A percentile compares a stretch with the other conserved stretches of the same genome.
Evolutionary conservation across 2,113 vertebrate genomes (phyloP).

Genomic region (Chionodraco myersi): DNA sequence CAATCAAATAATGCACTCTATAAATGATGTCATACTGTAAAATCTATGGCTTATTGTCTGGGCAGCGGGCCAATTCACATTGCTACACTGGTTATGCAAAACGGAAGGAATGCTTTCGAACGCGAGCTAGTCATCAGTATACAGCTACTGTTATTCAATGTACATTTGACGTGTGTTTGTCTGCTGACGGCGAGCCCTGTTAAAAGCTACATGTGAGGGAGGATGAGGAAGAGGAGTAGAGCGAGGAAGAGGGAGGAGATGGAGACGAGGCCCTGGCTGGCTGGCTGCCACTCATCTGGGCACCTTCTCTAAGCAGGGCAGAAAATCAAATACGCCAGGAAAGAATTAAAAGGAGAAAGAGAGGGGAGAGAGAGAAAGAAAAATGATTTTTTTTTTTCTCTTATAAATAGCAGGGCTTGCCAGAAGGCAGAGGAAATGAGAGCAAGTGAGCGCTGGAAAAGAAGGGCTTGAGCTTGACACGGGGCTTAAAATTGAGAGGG

Average conservation of each 20-base stretch:
- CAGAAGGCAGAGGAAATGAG: conserved; percentile 89
- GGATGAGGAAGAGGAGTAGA: conserved; percentile 48
- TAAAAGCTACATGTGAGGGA: conserved; percentile 65
- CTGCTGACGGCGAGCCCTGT: conserved; percentile 47
- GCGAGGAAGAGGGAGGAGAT: conserved; percentile 14
- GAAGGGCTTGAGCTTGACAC: conserved; percentile 87
- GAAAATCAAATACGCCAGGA: conserved; percentile 86
- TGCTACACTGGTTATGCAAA: conserved; percentile 69
- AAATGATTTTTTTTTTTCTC: conserved; percentile 86
- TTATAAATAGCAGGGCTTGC: conserved; percentile 89
- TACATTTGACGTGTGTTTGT: conserved; percentile 53
- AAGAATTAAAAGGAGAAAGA: conserved; percentile 83
- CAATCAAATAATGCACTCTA: conserved; percentile 74
- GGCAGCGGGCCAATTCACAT: conserved; percentile 68
- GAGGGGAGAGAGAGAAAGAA: conserved; percentile 51
- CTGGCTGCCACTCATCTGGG: conserved; percentile 86
- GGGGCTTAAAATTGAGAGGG: conserved; percentile 89
- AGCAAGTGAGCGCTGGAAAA: conserved; percentile 84
- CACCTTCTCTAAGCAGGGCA: conserved; percentile 87
- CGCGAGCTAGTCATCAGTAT: conserved; percentile 47
- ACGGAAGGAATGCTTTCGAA: conserved; percentile 32
- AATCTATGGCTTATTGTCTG: conserved; percentile 71
- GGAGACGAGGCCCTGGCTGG: conserved; percentile 71
- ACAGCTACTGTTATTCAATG: conserved; percentile 43
- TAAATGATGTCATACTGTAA: conserved; percentile 77